Base-by-base conservation (phyloP, 2,797 vertebrate species). In the Hoplostethus atlanticus region DNA sequence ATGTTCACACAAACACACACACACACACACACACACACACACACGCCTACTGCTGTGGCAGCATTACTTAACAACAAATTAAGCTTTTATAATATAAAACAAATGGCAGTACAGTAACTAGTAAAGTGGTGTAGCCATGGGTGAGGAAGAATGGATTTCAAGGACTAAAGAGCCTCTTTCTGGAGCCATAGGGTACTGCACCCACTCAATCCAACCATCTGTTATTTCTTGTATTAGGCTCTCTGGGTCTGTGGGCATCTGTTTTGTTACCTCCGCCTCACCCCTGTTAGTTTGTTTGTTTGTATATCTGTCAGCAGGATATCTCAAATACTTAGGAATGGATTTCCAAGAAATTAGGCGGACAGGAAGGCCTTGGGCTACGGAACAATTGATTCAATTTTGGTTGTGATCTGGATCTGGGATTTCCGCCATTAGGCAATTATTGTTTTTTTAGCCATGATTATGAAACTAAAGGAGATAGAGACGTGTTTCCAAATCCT, bases 131-230 rank as follows among this genome's bases (percentile, higher is more conserved):
- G 6, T 34, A 64, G 31, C 31, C 17, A 38, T 9, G 47, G 47
- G n/a, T n/a, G 17, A 21, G 28, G 25, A n/a, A 42, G 11, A 25
- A 25, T 34, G 25, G 4, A 74, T 55, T 54, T 9, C 50, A 92
- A 93, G 89, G 84, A 83, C 84, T 77, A 78, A 93, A 88, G 91
- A 92, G 91, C 89, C 93, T 92, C 94, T 92, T 91, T 91, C 87
- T 92, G 94, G 94, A 87, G 70, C 36, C 42, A 56, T 0, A 50
- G 70, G 90, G 87, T 89, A 94, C 89, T 94, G 84, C 91, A 95
- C 57, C 73, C 62, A 56, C 13, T 55, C 1, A 17, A n/a, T 47
- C 30, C 21, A 57, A 3, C 17, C 1, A n/a, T 15, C 28, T 57
- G 52, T 7, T n/a, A 34, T 46, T 67, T 5, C 38, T 40, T 34